Conservation (phyloP, 2,888 invertebrate species). For the Polyommatus icarus region DNA sequence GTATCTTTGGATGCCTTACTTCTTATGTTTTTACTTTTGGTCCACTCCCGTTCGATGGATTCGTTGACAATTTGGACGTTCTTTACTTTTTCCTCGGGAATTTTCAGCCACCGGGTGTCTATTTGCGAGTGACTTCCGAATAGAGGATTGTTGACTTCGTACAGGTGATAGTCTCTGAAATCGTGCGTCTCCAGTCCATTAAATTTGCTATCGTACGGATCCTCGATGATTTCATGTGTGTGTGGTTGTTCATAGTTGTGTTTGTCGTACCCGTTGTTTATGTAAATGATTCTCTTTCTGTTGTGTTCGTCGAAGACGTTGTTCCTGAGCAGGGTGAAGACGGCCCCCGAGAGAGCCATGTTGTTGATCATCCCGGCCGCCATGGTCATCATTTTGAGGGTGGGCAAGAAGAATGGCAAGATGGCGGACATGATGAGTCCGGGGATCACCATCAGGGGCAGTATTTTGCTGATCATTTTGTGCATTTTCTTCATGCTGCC, state of each 20-base stretch:
- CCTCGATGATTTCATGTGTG: slow-evolving; percentile 38
- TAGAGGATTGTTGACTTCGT: slow-evolving; percentile 34
- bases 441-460: slow-evolving; percentile 82
- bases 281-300: slow-evolving; percentile 78
- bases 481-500: slow-evolving; percentile 62
- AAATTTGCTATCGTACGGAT: slow-evolving; percentile 38
- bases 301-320: slow-evolving; percentile 80
- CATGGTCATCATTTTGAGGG: slow-evolving; percentile 83
- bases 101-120: slow-evolving; percentile 35
- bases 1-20: background rate
- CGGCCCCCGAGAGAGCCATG: slow-evolving; percentile 83
- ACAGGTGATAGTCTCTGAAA: slow-evolving; percentile 40
- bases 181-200: slow-evolving; percentile 40
- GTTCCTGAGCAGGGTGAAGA: slow-evolving; percentile 79
- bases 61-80: slow-evolving; percentile 37
- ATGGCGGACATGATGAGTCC: slow-evolving; percentile 84
- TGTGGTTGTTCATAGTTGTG: slow-evolving; percentile 53
- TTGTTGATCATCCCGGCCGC: slow-evolving; percentile 83
- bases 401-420: slow-evolving; percentile 84
- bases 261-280: slow-evolving; percentile 80
- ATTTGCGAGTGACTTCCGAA: slow-evolving; percentile 16
- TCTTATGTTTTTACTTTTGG: background rate
- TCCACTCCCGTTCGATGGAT: slow-evolving; percentile 2
- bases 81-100: slow-evolving; percentile 34
- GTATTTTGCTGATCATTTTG: slow-evolving; percentile 60